Conservation (phyloP, 1,140 invertebrate genomes). For the Phortica variegata region DNA sequence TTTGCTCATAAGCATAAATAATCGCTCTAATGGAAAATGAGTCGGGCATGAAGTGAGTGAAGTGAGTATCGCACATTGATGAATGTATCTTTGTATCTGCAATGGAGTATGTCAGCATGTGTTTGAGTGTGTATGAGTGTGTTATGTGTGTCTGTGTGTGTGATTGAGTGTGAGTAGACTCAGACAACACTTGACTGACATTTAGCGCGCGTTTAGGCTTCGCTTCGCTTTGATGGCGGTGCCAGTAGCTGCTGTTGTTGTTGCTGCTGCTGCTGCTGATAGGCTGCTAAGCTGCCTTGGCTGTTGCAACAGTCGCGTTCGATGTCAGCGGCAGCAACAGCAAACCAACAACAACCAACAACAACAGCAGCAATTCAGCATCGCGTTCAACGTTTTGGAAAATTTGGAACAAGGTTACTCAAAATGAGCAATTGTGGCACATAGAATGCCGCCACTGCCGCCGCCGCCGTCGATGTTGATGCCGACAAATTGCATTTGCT, state of each 20-base stretch:
- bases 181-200: slow-evolving; percentile 40
- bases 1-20: slow-evolving; percentile 47
- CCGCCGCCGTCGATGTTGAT: slow-evolving; percentile 25
- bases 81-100: too few species aligned
- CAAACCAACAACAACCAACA: too few species aligned
- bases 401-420: slow-evolving; percentile 52
- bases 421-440: slow-evolving; percentile 52
- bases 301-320: slow-evolving; percentile 8
- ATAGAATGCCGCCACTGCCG: slow-evolving; percentile 27
- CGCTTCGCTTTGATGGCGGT: too few species aligned
- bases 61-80: too few species aligned
- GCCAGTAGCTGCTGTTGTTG: slow-evolving; percentile 23
- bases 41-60: too few species aligned
- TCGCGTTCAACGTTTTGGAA: slow-evolving; percentile 50
- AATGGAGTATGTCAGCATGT: too few species aligned
- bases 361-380: slow-evolving; percentile 8
- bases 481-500: slow-evolving; percentile 42
- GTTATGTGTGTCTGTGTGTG: too few species aligned
- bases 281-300: too few species aligned
- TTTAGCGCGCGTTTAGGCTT: slow-evolving; percentile 41
- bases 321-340: slow-evolving; percentile 10
- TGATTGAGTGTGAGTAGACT: too few species aligned
- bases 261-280: too few species aligned
- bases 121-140: too few species aligned
- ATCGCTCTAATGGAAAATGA: slow-evolving; percentile 46